A percentile compares a stretch with the other conserved stretches of the same genome.
phyloP scores from a whole-genome alignment of 2,797 vertebrate genomes.

The Cynopterus sphinx region DNA sequence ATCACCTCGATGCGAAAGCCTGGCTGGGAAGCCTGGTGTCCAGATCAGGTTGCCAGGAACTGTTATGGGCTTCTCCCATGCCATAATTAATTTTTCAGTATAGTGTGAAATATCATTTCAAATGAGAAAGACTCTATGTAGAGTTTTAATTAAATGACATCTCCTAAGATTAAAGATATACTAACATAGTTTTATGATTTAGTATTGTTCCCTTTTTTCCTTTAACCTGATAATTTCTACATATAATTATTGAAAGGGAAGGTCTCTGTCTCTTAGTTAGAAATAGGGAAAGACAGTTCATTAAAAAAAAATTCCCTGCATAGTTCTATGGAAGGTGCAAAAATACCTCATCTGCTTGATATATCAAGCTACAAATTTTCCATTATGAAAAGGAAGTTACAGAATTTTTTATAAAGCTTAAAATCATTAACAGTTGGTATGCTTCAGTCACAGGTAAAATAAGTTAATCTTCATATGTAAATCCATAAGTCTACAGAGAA shows the following conservation, averaged over 20 bases:
- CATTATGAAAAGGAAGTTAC: not conserved
- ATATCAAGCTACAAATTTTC: not conserved
- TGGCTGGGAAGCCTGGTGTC: not conserved
- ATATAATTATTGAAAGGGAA: not conserved
- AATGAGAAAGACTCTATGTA: not conserved
- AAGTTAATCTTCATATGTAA: constrained; percentile 17
- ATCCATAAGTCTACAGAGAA: not conserved
- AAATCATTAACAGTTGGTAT: not conserved
- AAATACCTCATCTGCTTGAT: not conserved
- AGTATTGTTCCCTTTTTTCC: constrained; percentile 4
- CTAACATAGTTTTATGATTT: constrained; percentile 12
- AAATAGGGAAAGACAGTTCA: not conserved
- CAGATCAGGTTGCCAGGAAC: not conserved
- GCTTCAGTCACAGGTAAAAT: not conserved
- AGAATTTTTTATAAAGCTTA: not conserved
- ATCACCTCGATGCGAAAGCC: not conserved
- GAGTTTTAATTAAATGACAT: not conserved
- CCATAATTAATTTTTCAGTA: not conserved
- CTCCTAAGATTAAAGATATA: constrained; percentile 1
- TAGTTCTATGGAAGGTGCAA: not conserved
- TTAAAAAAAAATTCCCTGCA: not conserved
- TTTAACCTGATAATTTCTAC: not conserved
- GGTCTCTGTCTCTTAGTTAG: not conserved
- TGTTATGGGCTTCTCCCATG: not conserved
- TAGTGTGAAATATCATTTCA: not conserved